These are phyloP conservation scores for Beaufortia kweichowensis DNA, from an alignment of 2,113 vertebrate species.

Conservation along the genomic window DNA sequence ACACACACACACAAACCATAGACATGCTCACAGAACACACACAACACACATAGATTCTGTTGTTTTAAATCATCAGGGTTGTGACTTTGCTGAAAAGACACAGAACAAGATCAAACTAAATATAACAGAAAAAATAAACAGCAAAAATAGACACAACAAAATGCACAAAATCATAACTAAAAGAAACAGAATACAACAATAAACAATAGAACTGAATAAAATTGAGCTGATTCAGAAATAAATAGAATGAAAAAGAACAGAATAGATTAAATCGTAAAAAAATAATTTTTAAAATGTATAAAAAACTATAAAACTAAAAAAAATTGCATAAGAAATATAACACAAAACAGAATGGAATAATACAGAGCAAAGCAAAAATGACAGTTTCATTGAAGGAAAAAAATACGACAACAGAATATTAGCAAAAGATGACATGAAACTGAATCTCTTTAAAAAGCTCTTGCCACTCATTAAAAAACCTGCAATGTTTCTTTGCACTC, in stretches of 20 bases:
- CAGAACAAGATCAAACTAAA: not conserved
- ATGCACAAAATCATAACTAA: not conserved
- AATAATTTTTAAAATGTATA: no score
- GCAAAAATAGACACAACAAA: not conserved
- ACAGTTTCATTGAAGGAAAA: no score
- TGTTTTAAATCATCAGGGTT: constrained; percentile 1
- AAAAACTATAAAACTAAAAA: no score
- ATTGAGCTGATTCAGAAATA: not conserved
- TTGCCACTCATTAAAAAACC: not conserved
- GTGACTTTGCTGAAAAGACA: not conserved
- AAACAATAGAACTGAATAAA: not conserved
- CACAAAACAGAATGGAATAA: no score
- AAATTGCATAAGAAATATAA: no score
- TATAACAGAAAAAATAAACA: not conserved
- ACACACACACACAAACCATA: not conserved
- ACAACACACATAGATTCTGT: not conserved
- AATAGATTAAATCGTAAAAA: not conserved
- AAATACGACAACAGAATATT: not conserved
- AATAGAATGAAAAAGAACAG: not conserved
- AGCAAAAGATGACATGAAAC: not conserved
- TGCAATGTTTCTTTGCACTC: not conserved
- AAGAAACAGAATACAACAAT: not conserved
- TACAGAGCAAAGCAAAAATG: not conserved
- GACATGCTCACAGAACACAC: no score
- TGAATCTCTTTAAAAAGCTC: constrained; percentile 6